Conservation (phyloP, 30 jellyfish, hydroid and myxozoan species). For the Cassiopea andromeda region DNA sequence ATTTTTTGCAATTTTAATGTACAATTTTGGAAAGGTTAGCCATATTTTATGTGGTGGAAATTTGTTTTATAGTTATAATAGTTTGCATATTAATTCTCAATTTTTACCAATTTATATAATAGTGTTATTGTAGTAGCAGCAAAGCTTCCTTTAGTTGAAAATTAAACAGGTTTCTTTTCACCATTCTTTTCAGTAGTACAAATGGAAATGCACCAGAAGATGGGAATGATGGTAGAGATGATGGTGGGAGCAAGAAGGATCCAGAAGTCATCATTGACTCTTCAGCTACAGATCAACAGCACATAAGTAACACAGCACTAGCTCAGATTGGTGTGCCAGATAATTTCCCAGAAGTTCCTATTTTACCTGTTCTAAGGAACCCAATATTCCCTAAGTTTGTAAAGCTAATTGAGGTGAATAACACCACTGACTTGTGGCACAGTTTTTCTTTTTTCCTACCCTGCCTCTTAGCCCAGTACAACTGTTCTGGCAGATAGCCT, state of each 20-base stretch:
- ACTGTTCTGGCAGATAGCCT: no score
- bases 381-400: constrained; percentile 95
- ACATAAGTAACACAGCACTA: constrained; percentile 53
- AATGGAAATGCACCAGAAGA: constrained; percentile 10
- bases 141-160: no score
- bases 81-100: no score
- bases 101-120: no score
- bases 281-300: constrained; percentile 43
- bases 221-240: constrained; percentile 53
- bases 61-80: no score
- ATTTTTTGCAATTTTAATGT: no score
- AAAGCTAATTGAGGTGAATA: constrained; percentile 82
- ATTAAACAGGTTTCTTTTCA: neutral
- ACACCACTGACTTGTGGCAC: neutral
- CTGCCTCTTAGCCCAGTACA: no score
- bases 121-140: no score
- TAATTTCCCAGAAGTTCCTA: constrained; percentile 89
- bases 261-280: constrained; percentile 59
- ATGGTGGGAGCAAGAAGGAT: constrained; percentile 42
- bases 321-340: constrained; percentile 95
- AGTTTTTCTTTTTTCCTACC: neutral
- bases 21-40: no score
- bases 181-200: neutral
- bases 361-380: constrained; percentile 80
- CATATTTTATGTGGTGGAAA: no score